A percentile compares a stretch with the other conserved stretches of the same genome.
Conservation (phyloP, 1,140 invertebrate genomes). For the Brachionus angularis region DNA sequence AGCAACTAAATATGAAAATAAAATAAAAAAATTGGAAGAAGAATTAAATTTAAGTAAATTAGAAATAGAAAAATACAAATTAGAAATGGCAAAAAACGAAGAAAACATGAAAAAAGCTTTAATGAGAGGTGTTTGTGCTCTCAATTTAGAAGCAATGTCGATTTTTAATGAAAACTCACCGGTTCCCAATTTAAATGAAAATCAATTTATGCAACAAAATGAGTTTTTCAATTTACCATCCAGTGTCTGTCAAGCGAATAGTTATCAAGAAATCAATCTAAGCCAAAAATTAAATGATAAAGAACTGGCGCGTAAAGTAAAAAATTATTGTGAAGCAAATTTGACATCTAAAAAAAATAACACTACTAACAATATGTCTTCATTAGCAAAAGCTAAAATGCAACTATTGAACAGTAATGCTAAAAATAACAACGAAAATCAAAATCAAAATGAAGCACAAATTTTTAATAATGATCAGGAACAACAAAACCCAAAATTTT, state of each 20-base stretch:
- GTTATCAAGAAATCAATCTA: background rate
- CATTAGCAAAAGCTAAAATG: conserved; percentile 4
- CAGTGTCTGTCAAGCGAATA: background rate
- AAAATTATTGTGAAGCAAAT: conserved; percentile 15
- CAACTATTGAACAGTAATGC: conserved; percentile 15
- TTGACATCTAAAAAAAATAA: background rate
- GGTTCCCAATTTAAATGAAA: background rate
- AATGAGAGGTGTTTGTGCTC: conserved; percentile 57
- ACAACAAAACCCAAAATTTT: background rate
- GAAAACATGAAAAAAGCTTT: conserved; percentile 57
- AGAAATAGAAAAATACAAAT: conserved; percentile 50
- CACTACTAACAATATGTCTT: background rate
- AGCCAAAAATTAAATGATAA: background rate
- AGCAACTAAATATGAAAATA: conserved; percentile 54
- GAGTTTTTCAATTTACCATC: background rate
- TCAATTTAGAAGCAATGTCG: conserved; percentile 58
- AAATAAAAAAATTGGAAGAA: conserved; percentile 47
- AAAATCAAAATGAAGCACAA: background rate
- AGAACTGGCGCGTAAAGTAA: conserved; percentile 13
- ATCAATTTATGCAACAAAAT: background rate
- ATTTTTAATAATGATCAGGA: background rate
- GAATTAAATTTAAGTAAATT: conserved; percentile 50
- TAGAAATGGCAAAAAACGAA: conserved; percentile 45
- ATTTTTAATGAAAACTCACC: conserved; percentile 48
- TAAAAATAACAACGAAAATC: background rate